Evolutionary conservation across 2,113 vertebrate genomes (phyloP), one percentile per base, ranked within the genome.

Genomic region (Sardina pilchardus): DNA sequence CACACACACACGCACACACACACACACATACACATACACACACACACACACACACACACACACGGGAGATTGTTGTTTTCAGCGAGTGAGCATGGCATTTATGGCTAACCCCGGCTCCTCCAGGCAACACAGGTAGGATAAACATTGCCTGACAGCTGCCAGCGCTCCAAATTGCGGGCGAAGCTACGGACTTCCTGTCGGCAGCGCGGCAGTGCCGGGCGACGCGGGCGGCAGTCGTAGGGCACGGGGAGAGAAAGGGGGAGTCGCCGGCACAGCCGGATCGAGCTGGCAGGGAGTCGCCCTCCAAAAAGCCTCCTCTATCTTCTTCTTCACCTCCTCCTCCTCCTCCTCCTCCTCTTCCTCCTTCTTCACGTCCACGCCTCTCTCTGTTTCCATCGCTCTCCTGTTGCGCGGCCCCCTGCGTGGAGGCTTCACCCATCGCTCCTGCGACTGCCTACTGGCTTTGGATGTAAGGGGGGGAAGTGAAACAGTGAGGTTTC

Each of bases 191-290:
- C 84, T 86, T 88, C 87, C 89, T 48, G 81, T 85, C 36, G 85
- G 75, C 71, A 48, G 86, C 86, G 71, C 90, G 83, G 90, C 89
- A 87, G 90, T 88, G 53, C 4, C 53, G 91, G 87, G 90, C 83
- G 81, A 87, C 85, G 80, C 1, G 17, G 82, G 83, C 89, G 82
- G 88, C 82, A 81, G 84, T 86, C 86, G 84, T 88, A 87, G 84
- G 85, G 86, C 21, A 24, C 88, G 86, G 47, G 85, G 84, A 85
- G 21, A 84, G 88, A 42, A 42, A 82, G 86, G 81, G 84, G 53
- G 85, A 90, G 83, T 87, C 83, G 86, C 88, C 80, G 87, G 85
- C 90, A 85, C 90, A 89, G 90, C n/a, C 5, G 87, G 87, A 83
- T 82, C 84, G 88, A 86, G 87, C 89, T 90, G 88, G 84, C 86